These are phyloP conservation scores for Sebastes vulpes DNA, from an alignment of 2,797 vertebrate genomes.

Conservation along the genomic window DNA sequence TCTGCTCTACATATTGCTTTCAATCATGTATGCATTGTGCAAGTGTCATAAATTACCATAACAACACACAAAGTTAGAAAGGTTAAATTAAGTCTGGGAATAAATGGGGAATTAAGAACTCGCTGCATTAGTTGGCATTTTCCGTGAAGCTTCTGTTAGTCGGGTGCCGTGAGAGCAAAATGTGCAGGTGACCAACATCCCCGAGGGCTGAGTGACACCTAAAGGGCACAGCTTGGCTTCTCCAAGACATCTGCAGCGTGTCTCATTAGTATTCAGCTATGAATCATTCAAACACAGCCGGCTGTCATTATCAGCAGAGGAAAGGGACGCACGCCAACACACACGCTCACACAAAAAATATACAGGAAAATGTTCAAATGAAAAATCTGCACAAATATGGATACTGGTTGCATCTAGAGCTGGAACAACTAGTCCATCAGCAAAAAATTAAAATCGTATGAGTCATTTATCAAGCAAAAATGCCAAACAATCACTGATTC, in stretches of 20 bases:
- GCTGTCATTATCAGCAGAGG: conserved; percentile 70
- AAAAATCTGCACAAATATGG: conserved; percentile 18
- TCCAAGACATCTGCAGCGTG: conserved; percentile 71
- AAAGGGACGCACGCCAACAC: conserved; percentile 16
- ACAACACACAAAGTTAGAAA: conserved; percentile 23
- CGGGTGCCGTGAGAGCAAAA: background rate
- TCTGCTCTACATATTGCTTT: conserved; percentile 34
- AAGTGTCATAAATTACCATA: conserved; percentile 39
- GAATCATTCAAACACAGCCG: conserved; percentile 78
- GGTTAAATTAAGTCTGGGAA: conserved; percentile 30
- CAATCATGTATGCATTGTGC: conserved; percentile 25
- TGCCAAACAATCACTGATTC: background rate
- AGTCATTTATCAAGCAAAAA: background rate
- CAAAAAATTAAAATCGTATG: background rate
- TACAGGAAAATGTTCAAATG: background rate
- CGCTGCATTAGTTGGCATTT: conserved; percentile 32
- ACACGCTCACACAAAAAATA: conserved; percentile 21
- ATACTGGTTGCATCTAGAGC: background rate
- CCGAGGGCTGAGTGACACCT: conserved; percentile 56
- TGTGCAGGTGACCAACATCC: conserved; percentile 63
- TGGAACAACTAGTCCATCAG: background rate
- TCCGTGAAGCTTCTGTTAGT: background rate
- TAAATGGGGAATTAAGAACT: conserved; percentile 36
- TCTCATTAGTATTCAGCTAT: conserved; percentile 80
- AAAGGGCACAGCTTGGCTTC: conserved; percentile 70